Evolutionary conservation across 1,140 invertebrate genomes (phyloP).

Genomic region (Bombus huntii): DNA sequence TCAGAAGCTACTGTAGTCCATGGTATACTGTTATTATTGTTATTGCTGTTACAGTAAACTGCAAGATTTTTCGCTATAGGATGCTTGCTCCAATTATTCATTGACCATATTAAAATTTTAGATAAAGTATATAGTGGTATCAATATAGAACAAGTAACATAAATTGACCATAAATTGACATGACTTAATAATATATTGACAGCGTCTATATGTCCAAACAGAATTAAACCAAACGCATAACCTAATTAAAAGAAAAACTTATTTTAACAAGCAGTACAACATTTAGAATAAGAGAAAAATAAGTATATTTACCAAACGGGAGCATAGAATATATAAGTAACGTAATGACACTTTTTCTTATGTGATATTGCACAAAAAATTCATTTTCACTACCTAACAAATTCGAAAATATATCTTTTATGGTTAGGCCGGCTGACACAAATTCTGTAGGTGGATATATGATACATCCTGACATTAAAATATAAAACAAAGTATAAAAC

Average conservation of each 20-base stretch:
- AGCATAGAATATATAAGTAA: slow-evolving; percentile 87
- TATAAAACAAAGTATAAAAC: slow-evolving; percentile 87
- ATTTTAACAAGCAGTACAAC: neutral
- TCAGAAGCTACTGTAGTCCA: slow-evolving; percentile 88
- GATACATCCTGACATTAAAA: slow-evolving; percentile 87
- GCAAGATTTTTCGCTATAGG: slow-evolving; percentile 88
- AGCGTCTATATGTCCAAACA: slow-evolving; percentile 81
- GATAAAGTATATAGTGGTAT: slow-evolving; percentile 77
- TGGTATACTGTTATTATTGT: slow-evolving; percentile 77
- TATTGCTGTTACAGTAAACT: slow-evolving; percentile 84
- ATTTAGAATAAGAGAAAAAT: neutral
- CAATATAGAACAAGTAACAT: slow-evolving; percentile 75
- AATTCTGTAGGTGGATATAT: slow-evolving; percentile 90
- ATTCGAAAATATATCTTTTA: slow-evolving; percentile 86
- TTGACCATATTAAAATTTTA: slow-evolving; percentile 86
- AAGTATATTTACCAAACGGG: slow-evolving; percentile 83
- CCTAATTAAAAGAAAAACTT: slow-evolving; percentile 72
- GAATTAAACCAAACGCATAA: slow-evolving; percentile 85
- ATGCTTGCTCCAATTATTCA: slow-evolving; percentile 88
- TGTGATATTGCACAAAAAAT: slow-evolving; percentile 89
- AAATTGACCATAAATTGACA: slow-evolving; percentile 73
- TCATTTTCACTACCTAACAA: slow-evolving; percentile 87
- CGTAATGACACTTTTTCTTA: slow-evolving; percentile 86
- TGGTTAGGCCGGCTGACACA: slow-evolving; percentile 88
- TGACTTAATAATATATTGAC: slow-evolving; percentile 77